Evolutionary conservation across 1,140 invertebrate genomes (phyloP).

Genomic region (Tenebrio molitor): DNA sequence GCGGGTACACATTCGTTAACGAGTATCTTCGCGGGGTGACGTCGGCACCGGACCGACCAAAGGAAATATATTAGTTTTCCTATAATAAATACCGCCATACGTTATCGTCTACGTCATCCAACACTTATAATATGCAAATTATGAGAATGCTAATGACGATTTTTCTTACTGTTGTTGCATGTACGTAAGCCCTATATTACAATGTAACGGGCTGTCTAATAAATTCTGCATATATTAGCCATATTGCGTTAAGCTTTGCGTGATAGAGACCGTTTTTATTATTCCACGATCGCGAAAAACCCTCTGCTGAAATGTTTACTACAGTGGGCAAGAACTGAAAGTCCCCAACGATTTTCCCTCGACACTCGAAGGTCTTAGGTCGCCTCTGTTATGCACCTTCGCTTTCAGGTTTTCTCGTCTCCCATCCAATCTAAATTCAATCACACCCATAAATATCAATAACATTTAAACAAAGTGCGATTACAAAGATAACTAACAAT

Average conservation of each 20-base stretch:
- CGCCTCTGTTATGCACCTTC: slow-evolving; percentile 2
- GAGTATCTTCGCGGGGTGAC: slow-evolving; percentile 22
- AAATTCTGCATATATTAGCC: slow-evolving; percentile 46
- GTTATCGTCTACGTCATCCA: slow-evolving; percentile 43
- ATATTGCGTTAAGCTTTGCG: slow-evolving; percentile 43
- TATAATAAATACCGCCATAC: slow-evolving; percentile 47
- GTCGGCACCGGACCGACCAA: slow-evolving; percentile 39
- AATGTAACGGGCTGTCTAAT: slow-evolving; percentile 41
- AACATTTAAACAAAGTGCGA: slow-evolving; percentile 58
- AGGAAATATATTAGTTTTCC: slow-evolving; percentile 51
- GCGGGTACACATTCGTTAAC: slow-evolving; percentile 41
- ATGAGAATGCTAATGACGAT: slow-evolving; percentile 42
- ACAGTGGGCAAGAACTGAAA: no score
- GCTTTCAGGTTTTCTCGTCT: slow-evolving; percentile 15
- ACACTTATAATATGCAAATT: slow-evolving; percentile 53
- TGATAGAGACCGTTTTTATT: slow-evolving; percentile 42
- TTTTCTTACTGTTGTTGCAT: slow-evolving; percentile 43
- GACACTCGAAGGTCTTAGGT: slow-evolving; percentile 10
- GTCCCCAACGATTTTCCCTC: neutral
- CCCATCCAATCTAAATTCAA: slow-evolving; percentile 61
- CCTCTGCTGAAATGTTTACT: slow-evolving; percentile 33
- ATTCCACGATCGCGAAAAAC: slow-evolving; percentile 19
- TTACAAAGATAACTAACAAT: slow-evolving; percentile 61
- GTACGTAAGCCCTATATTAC: slow-evolving; percentile 42
- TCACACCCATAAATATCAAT: slow-evolving; percentile 55